A percentile compares a stretch with the other conserved stretches of the same genome.
Evolutionary conservation across 2,888 invertebrate genomes (phyloP).

Genomic region (Seira sanloemensis): DNA sequence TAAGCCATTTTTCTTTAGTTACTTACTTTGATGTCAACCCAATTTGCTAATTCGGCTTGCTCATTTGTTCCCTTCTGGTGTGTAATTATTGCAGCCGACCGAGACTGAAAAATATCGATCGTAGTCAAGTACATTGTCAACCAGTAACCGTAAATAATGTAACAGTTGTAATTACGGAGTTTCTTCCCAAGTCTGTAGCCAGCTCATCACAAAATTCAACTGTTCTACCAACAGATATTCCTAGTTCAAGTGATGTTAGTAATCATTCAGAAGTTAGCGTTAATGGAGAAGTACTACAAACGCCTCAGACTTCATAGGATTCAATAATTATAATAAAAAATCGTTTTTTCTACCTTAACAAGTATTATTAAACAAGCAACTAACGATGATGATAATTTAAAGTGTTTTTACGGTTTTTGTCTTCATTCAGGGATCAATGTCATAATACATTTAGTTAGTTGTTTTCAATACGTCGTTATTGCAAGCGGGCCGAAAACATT

Average conservation of each 20-base stretch:
- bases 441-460: not conserved
- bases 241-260: conserved; percentile 72
- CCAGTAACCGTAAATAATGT: conserved; percentile 98
- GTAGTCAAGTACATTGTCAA: conserved; percentile 93
- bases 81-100: conserved; percentile 77
- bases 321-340: conserved; percentile 4
- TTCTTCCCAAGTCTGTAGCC: conserved; percentile 83
- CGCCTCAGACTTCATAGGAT: conserved; percentile 67
- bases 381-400: not conserved
- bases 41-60: too few species aligned
- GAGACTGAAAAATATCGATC: conserved; percentile 92
- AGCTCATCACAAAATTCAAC: conserved; percentile 70
- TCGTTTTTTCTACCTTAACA: conserved; percentile 43
- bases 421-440: conserved; percentile 52
- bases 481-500: not conserved
- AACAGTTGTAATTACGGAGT: conserved; percentile 97
- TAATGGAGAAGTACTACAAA: conserved; percentile 70
- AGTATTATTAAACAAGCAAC: conserved; percentile 32
- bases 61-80: not conserved
- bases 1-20: conserved; percentile 69
- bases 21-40: too few species aligned
- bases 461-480: not conserved
- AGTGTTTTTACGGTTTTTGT: conserved; percentile 36
- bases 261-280: conserved; percentile 73
- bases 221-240: conserved; percentile 70